Evolutionary conservation across 35 echinoderm and acorn worm genomes (phyloP).

Genomic region (Ophiothrix spiculata): DNA sequence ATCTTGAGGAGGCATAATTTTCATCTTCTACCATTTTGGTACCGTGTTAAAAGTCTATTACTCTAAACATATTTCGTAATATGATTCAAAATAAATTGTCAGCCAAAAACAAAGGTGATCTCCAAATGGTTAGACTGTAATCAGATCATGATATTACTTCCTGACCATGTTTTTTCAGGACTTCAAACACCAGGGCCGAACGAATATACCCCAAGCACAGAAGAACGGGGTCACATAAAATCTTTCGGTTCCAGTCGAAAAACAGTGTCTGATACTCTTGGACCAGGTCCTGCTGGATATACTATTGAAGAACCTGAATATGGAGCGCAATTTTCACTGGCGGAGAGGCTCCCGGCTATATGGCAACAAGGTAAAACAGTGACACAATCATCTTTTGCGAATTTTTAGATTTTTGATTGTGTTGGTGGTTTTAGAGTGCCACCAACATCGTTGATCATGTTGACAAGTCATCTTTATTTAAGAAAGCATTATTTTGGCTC

Average conservation of each 20-base stretch:
- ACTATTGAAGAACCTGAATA: conserved; percentile 45
- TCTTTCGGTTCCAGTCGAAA: conserved; percentile 68
- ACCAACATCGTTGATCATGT: no score
- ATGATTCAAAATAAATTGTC: no score
- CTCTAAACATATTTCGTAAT: no score
- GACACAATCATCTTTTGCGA: no score
- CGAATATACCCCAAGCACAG: conserved; percentile 55
- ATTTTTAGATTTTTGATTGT: no score
- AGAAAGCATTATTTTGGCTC: no score
- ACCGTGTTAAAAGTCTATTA: no score
- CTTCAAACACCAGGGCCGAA: conserved; percentile 78
- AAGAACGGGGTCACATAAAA: conserved; percentile 41
- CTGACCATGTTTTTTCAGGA: conserved; percentile 39
- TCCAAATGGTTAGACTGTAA: not conserved
- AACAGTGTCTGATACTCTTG: conserved; percentile 35
- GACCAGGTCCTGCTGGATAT: conserved; percentile 84
- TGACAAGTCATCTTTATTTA: no score
- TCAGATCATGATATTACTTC: not conserved
- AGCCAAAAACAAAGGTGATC: no score
- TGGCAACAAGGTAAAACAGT: conserved; percentile 66
- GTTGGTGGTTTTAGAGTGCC: no score
- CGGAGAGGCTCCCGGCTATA: conserved; percentile 64
- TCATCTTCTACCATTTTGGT: no score
- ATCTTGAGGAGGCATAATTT: no score
- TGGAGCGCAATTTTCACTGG: conserved; percentile 42